These are phyloP conservation scores for Anguilla rostrata DNA, from an alignment of 2,113 vertebrate species.

Conservation along the genomic window DNA sequence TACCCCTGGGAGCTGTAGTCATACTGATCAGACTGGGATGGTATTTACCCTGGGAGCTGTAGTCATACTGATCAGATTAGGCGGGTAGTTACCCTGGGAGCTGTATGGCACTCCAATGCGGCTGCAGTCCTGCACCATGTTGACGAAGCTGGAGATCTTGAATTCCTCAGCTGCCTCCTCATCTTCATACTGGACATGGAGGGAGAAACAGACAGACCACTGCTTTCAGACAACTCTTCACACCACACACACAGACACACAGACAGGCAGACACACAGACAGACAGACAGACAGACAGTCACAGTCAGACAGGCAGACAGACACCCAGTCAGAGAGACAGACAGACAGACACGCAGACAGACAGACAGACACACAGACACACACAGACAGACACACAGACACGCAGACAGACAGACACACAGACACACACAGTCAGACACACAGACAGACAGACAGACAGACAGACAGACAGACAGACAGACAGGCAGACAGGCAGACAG, in stretches of 20 bases:
- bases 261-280: no score
- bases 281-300: background rate
- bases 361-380: background rate
- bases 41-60: no score
- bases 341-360: no score
- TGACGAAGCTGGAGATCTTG: slow-evolving; percentile 95
- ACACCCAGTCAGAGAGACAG: no score
- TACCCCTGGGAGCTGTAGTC: no score
- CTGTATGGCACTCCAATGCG: slow-evolving; percentile 90
- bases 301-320: background rate
- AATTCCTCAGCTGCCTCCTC: slow-evolving; percentile 96
- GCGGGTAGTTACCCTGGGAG: slow-evolving; percentile 79
- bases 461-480: background rate
- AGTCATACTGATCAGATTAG: no score
- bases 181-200: slow-evolving; percentile 83
- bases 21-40: no score
- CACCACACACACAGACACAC: background rate
- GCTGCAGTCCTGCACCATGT: slow-evolving; percentile 92
- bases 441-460: background rate
- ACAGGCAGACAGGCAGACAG: no score
- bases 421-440: background rate
- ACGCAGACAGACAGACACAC: background rate
- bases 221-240: background rate
- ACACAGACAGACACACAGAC: no score
- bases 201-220: background rate